A percentile compares a stretch with the other conserved stretches of the same genome.
Conservation (phyloP, 2,888 invertebrate species). For the Siphonodentalium dalli region DNA sequence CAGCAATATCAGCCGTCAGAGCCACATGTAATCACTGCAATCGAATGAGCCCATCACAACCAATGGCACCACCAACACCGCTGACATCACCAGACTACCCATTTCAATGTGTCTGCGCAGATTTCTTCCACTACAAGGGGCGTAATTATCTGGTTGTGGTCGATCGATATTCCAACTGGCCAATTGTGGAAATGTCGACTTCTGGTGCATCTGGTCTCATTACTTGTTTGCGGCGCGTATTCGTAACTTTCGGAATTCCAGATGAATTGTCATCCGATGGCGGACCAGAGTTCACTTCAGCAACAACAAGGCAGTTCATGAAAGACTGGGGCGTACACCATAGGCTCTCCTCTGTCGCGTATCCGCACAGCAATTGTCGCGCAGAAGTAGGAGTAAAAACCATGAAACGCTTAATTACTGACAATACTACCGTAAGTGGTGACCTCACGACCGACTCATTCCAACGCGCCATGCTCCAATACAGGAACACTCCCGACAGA, state of each 20-base stretch:
- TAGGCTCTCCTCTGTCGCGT: constrained; percentile 26
- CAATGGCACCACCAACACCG: constrained; percentile 23
- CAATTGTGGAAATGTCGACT: constrained; percentile 21
- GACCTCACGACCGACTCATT: constrained; percentile 23
- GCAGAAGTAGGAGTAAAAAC: constrained; percentile 32
- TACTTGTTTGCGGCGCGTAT: constrained; percentile 19
- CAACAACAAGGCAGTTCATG: constrained; percentile 25
- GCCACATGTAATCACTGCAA: constrained; percentile 24
- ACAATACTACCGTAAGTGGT: constrained; percentile 24
- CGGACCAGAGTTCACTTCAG: constrained; percentile 29
- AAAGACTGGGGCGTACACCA: constrained; percentile 27
- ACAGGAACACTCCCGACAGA: constrained; percentile 28
- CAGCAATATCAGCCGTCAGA: constrained; percentile 13
- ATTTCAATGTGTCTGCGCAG: constrained; percentile 26
- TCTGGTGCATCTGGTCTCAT: constrained; percentile 26
- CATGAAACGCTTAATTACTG: constrained; percentile 30
- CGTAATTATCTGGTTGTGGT: constrained; percentile 30
- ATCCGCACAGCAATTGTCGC: constrained; percentile 29
- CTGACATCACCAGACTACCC: constrained; percentile 23
- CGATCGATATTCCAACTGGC: constrained; percentile 32
- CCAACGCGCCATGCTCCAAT: constrained; percentile 27
- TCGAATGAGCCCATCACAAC: constrained; percentile 27
- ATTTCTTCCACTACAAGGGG: constrained; percentile 25
- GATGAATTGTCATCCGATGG: constrained; percentile 31
- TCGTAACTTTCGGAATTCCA: constrained; percentile 34